Conservation (phyloP, 2,888 invertebrate species). For the Epinotia bilunana region DNA sequence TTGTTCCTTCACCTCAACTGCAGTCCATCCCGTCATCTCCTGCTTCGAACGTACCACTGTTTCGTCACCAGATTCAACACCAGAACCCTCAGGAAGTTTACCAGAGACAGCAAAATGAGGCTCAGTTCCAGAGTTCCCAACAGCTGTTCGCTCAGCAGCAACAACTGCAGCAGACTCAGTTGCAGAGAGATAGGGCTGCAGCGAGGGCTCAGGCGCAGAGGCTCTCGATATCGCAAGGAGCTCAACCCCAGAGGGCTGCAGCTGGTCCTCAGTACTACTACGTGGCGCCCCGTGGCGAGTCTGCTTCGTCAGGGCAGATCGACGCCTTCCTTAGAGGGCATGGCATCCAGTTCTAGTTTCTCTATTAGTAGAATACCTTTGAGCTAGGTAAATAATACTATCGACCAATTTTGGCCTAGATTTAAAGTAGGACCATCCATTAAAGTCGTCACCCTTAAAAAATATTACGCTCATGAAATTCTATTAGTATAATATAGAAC, state of each 20-base stretch:
- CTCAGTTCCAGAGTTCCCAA: constrained; percentile 86
- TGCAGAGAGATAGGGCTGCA: constrained; percentile 85
- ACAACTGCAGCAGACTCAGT: constrained; percentile 87
- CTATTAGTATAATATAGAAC: not conserved
- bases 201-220: constrained; percentile 80
- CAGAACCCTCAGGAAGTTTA: constrained; percentile 79
- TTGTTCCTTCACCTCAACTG: constrained; percentile 85
- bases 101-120: constrained; percentile 86
- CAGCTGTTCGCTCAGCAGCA: constrained; percentile 88
- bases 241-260: constrained; percentile 58
- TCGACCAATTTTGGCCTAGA: constrained; percentile 55
- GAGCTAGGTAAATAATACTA: constrained; percentile 65
- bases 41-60: constrained; percentile 74
- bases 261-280: constrained; percentile 83
- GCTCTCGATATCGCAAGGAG: constrained; percentile 69
- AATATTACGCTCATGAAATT: not conserved
- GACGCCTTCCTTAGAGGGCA: constrained; percentile 91
- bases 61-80: constrained; percentile 75
- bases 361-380: constrained; percentile 53
- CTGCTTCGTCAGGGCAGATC: constrained; percentile 87
- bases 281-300: constrained; percentile 82
- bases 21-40: constrained; percentile 70
- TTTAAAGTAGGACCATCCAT: constrained; percentile 22
- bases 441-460: constrained; percentile 5
- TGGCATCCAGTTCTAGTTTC: constrained; percentile 85